Evolutionary conservation across 2,888 invertebrate species (phyloP).

Genomic region (Pandemis corylana): DNA sequence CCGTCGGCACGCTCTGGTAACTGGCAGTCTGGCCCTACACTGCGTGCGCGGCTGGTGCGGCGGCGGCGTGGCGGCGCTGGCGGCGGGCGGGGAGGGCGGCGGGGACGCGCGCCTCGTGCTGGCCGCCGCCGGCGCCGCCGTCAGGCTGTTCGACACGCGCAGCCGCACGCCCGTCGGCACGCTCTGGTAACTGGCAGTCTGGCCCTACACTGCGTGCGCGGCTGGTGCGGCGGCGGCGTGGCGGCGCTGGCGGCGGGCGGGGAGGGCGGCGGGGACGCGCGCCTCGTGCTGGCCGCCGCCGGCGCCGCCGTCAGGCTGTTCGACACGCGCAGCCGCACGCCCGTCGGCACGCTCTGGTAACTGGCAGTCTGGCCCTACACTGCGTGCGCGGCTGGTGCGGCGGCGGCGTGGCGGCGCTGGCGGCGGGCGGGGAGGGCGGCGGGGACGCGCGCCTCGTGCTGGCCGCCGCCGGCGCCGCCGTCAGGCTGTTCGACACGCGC

Average conservation of each 20-base stretch:
- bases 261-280: constrained; percentile 87
- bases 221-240: constrained; percentile 89
- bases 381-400: constrained; percentile 88
- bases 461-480: constrained; percentile 91
- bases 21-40: constrained; percentile 27
- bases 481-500: constrained; percentile 91
- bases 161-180: constrained; percentile 88
- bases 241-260: constrained; percentile 87
- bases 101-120: constrained; percentile 87
- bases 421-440: constrained; percentile 88
- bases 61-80: constrained; percentile 87
- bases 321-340: constrained; percentile 87
- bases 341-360: constrained; percentile 88
- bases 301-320: constrained; percentile 92
- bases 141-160: constrained; percentile 91
- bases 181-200: constrained; percentile 80
- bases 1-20: constrained; percentile 88
- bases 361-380: constrained; percentile 27
- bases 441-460: constrained; percentile 87
- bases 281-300: constrained; percentile 90
- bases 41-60: constrained; percentile 88
- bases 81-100: constrained; percentile 88
- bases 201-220: constrained; percentile 84
- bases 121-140: constrained; percentile 91
- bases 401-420: constrained; percentile 87